phyloP scores from a whole-genome alignment of 1,140 invertebrate species.

The Helicoverpa zea region DNA sequence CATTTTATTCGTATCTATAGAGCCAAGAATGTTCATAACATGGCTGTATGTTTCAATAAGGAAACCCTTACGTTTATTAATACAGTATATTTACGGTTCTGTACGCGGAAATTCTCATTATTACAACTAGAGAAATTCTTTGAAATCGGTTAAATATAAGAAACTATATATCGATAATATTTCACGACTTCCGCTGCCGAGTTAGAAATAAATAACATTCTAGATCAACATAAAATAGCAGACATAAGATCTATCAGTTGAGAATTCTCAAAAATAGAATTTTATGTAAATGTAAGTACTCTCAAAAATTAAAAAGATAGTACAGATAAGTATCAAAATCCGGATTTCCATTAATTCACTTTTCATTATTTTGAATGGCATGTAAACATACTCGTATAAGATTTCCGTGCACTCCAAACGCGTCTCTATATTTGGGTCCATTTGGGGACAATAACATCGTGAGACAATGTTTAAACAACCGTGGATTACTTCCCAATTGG shows the following conservation, averaged over 20 bases:
- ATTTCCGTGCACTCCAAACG: neutral
- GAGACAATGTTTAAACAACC: constrained; percentile 48
- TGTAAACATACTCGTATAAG: neutral
- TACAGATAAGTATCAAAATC: neutral
- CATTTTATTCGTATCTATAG: neutral
- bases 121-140: no score
- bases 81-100: neutral
- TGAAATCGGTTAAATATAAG: no score
- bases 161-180: no score
- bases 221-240: no score
- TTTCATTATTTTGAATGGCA: no score
- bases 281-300: no score
- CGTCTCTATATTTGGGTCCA: constrained; percentile 41
- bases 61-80: neutral
- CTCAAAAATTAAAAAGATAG: neutral
- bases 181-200: no score
- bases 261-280: no score
- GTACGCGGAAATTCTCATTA: neutral
- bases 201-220: no score
- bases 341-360: neutral
- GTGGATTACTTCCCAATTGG: constrained; percentile 61
- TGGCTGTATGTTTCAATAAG: neutral
- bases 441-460: constrained; percentile 57
- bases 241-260: no score
- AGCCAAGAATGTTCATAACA: neutral